Conservation (phyloP, 2,113 vertebrate genomes). For the Poecile atricapillus region DNA sequence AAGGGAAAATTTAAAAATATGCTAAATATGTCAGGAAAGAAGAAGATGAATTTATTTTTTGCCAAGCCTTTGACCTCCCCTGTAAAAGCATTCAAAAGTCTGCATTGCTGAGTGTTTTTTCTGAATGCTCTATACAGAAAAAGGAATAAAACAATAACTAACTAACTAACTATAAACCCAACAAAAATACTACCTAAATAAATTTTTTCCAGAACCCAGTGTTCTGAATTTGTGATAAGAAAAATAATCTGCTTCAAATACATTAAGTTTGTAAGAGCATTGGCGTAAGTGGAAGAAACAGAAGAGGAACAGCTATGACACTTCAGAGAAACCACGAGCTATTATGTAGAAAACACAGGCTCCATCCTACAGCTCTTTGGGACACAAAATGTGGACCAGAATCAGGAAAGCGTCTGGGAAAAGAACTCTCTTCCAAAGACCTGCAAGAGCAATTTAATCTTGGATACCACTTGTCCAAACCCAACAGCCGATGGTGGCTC, state of each 20-base stretch:
- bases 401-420: neutral
- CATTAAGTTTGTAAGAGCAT: neutral
- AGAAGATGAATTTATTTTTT: neutral
- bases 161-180: neutral
- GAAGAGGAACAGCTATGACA: neutral
- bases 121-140: neutral
- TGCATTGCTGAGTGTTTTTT: neutral
- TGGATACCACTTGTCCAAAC: neutral
- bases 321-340: neutral
- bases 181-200: neutral
- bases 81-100: accelerated
- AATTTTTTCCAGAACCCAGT: neutral
- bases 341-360: neutral
- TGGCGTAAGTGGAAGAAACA: neutral
- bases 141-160: neutral
- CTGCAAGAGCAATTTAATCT: neutral
- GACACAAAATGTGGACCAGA: neutral
- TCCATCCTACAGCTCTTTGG: neutral
- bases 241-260: neutral
- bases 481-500: accelerated
- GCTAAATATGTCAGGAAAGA: neutral
- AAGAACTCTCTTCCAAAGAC: neutral
- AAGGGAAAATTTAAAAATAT: neutral
- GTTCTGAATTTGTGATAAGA: neutral
- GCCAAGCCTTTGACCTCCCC: neutral